A percentile compares a stretch with the other conserved stretches of the same genome.
phyloP scores from a whole-genome alignment of 1,140 invertebrate genomes.

The Tyrophagus putrescentiae region DNA sequence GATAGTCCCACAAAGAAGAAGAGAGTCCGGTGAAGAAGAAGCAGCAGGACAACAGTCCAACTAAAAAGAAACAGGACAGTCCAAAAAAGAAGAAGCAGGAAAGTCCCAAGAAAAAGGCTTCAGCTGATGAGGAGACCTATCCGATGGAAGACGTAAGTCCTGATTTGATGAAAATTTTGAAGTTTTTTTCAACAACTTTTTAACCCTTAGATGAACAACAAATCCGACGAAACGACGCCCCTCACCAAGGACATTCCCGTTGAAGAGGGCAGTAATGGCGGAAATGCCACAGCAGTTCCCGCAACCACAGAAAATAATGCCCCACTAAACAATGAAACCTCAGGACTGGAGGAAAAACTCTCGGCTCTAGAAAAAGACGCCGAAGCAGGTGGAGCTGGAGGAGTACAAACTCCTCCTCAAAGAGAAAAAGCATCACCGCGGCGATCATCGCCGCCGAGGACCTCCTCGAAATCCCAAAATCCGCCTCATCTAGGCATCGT shows the following conservation, averaged over 20 bases:
- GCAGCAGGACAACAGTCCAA: background rate
- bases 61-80: background rate
- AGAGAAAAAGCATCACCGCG: background rate
- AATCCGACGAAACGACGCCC: slow-evolving; percentile 12
- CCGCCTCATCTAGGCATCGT: slow-evolving; percentile 2
- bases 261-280: background rate
- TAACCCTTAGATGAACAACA: background rate
- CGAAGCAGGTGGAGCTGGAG: background rate
- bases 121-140: slow-evolving; percentile 10
- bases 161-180: background rate
- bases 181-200: background rate
- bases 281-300: too few relatives aligned
- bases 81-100: background rate
- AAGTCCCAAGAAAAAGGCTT: background rate
- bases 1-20: too few relatives aligned
- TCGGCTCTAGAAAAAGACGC: slow-evolving; percentile 1
- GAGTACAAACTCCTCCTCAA: too few relatives aligned
- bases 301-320: slow-evolving; percentile 12
- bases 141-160: slow-evolving; percentile 8
- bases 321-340: background rate
- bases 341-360: slow-evolving; percentile 11
- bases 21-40: too few relatives aligned
- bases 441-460: slow-evolving; percentile 1
- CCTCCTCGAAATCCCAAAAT: background rate
- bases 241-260: background rate